Base-by-base conservation (phyloP, 1,140 invertebrate genomes). In the Cyclina sinensis region DNA sequence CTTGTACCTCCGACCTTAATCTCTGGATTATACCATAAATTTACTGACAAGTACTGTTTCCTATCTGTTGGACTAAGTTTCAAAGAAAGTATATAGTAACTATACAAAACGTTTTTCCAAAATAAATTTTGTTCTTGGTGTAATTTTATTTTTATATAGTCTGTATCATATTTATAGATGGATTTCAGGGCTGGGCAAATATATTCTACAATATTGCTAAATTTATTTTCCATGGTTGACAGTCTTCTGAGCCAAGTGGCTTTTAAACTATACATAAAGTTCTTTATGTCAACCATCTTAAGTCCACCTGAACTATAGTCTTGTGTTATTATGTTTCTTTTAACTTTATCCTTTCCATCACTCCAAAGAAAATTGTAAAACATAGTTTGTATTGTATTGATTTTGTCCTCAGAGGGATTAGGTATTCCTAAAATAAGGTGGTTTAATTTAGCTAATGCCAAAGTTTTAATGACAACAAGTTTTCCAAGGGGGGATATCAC, bases 91-190 rank as follows among this genome's bases (percentile, higher is more conserved):
- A 39, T 43, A n/a, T 73, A 39, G 30, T 73, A 73, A 21, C 68
- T 73, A 39, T 73, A 43, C 4, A 73, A 27, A 11, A 73, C 68
- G n/a, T 73, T 35, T 73, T 73, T 73, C 68, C 68, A 73, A 24
- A 73, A 73, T 11, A 21, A 35, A 30, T 73, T 73, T 3, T 11
- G 2, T 2, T 73, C 68, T 73, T 39, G 12, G 12, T 43, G 16
- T 73, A 73, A 21, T 11, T 43, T 39, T 39, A 7, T 73, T 73
- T 73, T 73, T 9, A 73, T 65, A 30, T 32, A 65, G 30, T 65
- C 62, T 39, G 32, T 39, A 7, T 35, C 68, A 73, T 39, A 39
- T 39, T 73, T 73, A 7, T 3, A 73, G 21, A 73, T 73, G 12
- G 9, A 9, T 16, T 39, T 73, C 21, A 73, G 2, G 12, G 18